Evolutionary conservation across 2,888 invertebrate species (phyloP).

Genomic region (Campoletis raptor): DNA sequence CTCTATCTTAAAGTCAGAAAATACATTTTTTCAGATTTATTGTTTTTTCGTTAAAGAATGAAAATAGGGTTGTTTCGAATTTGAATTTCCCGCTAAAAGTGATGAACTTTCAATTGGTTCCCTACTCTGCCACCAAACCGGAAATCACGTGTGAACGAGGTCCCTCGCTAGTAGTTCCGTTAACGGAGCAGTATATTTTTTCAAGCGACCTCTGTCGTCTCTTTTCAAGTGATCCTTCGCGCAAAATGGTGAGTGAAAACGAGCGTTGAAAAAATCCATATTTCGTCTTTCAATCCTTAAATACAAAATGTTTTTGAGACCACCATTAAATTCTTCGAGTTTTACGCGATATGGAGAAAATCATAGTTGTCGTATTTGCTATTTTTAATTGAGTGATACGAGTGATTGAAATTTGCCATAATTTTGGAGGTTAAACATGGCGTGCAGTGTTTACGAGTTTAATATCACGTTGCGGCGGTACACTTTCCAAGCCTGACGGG

Average conservation of each 20-base stretch:
- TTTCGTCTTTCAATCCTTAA: slow-evolving; percentile 73
- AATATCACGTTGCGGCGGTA: slow-evolving; percentile 43
- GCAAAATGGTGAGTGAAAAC: slow-evolving; percentile 79
- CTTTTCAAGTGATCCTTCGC: slow-evolving; percentile 77
- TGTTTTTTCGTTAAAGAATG: no score
- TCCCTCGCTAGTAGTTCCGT: slow-evolving; percentile 47
- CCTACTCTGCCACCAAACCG: slow-evolving; percentile 18
- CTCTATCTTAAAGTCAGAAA: neutral
- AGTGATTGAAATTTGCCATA: slow-evolving; percentile 29
- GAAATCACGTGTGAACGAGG: slow-evolving; percentile 35
- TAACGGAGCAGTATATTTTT: slow-evolving; percentile 37
- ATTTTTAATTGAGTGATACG: slow-evolving; percentile 17
- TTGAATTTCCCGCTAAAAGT: slow-evolving; percentile 26
- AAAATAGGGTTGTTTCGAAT: neutral
- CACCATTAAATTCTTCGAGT: neutral
- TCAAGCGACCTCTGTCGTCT: slow-evolving; percentile 67
- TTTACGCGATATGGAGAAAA: slow-evolving; percentile 16
- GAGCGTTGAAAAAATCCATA: slow-evolving; percentile 74
- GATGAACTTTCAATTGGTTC: neutral
- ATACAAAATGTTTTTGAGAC: neutral
- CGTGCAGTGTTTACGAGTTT: slow-evolving; percentile 64
- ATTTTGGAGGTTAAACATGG: slow-evolving; percentile 63
- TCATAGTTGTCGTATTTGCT: slow-evolving; percentile 40
- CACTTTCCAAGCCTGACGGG: slow-evolving; percentile 20
- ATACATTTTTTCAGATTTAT: no score